Evolutionary conservation across 2,888 invertebrate genomes (phyloP).

Genomic region (Cosmia pyralina): DNA sequence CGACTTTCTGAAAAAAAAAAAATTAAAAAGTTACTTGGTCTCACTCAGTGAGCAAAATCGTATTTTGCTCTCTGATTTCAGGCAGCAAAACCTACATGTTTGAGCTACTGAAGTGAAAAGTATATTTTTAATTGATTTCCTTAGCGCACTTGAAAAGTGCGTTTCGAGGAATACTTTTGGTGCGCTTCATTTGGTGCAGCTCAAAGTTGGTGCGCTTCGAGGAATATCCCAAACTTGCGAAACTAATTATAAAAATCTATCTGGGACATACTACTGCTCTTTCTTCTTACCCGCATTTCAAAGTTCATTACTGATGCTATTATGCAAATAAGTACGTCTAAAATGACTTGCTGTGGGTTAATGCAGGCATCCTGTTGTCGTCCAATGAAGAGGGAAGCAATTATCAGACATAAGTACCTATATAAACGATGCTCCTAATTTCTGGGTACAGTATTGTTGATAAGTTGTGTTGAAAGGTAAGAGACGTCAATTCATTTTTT

Average conservation of each 20-base stretch:
- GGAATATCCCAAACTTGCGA: no score
- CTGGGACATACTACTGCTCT: background rate
- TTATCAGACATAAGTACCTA: slow-evolving; percentile 19
- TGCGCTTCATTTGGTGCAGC: no score
- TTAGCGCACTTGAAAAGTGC: no score
- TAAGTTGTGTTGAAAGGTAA: slow-evolving; percentile 20
- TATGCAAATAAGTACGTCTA: slow-evolving; percentile 16
- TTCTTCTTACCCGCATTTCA: background rate
- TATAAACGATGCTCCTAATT: slow-evolving; percentile 32
- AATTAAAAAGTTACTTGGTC: no score
- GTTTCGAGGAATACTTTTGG: no score
- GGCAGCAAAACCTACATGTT: no score
- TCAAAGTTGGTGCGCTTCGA: no score
- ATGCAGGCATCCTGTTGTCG: slow-evolving; percentile 40
- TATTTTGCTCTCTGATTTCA: no score
- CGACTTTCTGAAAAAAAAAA: no score
- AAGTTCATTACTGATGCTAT: background rate
- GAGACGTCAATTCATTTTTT: background rate
- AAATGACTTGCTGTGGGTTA: slow-evolving; percentile 13
- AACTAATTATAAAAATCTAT: background rate
- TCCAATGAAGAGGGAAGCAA: slow-evolving; percentile 25
- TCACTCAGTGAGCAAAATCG: no score
- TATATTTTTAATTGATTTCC: no score
- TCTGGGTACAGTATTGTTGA: slow-evolving; percentile 26
- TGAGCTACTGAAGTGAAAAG: no score